Percentiles rank a stretch among this genome's conserved stretches.
Evolutionary conservation across 1,140 invertebrate genomes (phyloP).

Genomic region (Marisa cornuarietis): DNA sequence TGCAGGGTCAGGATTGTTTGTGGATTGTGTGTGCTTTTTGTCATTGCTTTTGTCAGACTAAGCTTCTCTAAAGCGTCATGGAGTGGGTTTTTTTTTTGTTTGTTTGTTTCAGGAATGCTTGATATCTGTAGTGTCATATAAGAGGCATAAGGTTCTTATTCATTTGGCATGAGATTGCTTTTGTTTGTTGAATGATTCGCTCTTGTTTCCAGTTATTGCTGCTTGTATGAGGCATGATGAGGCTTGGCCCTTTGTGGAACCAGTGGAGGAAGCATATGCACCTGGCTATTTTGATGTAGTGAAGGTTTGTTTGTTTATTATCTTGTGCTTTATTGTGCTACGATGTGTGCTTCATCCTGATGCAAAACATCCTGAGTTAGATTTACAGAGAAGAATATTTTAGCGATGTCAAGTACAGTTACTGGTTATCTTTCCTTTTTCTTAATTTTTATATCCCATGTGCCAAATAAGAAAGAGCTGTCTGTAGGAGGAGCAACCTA

Average conservation of each 20-base stretch:
- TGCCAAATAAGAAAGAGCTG: no score
- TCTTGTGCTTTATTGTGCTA: constrained; percentile 57
- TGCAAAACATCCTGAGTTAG: no score
- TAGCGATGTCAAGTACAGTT: no score
- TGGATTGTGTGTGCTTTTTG: no score
- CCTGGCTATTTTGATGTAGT: constrained; percentile 81
- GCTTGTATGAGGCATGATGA: constrained; percentile 70
- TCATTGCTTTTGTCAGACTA: no score
- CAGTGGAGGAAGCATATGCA: constrained; percentile 89
- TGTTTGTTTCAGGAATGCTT: not conserved
- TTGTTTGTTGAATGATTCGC: no score
- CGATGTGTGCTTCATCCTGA: no score
- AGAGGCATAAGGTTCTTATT: not conserved
- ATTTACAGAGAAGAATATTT: no score
- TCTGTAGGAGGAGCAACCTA: not conserved
- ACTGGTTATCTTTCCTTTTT: no score
- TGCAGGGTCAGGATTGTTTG: no score
- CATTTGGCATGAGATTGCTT: no score
- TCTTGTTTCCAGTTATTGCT: constrained; percentile 42
- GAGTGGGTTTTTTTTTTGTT: not conserved
- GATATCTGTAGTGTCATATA: not conserved
- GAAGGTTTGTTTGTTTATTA: constrained; percentile 78
- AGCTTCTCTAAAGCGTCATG: no score
- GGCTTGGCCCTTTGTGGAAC: constrained; percentile 91
- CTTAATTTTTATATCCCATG: not conserved